Conservation (phyloP, 2,888 invertebrate genomes). For the Phragmatobia fuliginosa region DNA sequence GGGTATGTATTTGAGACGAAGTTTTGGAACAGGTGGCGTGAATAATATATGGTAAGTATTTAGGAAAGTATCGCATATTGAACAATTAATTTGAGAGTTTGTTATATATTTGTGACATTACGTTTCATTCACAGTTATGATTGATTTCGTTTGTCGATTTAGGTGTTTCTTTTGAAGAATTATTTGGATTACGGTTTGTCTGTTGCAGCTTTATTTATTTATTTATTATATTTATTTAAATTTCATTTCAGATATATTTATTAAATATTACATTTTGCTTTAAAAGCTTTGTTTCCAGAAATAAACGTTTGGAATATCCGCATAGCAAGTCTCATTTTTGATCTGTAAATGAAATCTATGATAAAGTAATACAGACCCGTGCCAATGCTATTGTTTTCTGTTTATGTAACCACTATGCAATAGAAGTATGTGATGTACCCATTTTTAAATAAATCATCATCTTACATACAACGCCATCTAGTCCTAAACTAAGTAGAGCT, state of each 20-base stretch:
- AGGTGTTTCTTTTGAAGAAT: not conserved
- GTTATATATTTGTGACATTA: not conserved
- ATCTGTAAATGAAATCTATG: not conserved
- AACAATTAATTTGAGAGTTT: conserved; percentile 3
- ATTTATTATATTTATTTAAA: too few relatives aligned
- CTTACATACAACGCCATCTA: too few relatives aligned
- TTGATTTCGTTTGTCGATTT: not conserved
- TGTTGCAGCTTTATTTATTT: too few relatives aligned
- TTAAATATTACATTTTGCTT: too few relatives aligned
- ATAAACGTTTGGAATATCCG: not conserved
- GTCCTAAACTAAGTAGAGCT: too few relatives aligned
- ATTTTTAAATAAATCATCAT: too few relatives aligned
- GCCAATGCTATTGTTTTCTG: not conserved
- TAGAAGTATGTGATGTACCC: not conserved
- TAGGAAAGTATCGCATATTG: conserved; percentile 12
- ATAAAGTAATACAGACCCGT: not conserved
- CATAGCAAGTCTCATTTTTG: not conserved
- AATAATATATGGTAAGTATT: conserved; percentile 50
- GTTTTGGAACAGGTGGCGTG: conserved; percentile 71
- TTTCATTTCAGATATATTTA: too few relatives aligned
- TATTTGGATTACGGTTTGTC: too few relatives aligned
- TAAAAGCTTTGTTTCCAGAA: too few relatives aligned
- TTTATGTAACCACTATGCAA: not conserved
- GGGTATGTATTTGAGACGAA: conserved; percentile 52
- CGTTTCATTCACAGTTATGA: not conserved